Evolutionary conservation across 2,797 vertebrate genomes (phyloP), one percentile per base, ranked within the genome.

Genomic region (Urophycis tenuis): DNA sequence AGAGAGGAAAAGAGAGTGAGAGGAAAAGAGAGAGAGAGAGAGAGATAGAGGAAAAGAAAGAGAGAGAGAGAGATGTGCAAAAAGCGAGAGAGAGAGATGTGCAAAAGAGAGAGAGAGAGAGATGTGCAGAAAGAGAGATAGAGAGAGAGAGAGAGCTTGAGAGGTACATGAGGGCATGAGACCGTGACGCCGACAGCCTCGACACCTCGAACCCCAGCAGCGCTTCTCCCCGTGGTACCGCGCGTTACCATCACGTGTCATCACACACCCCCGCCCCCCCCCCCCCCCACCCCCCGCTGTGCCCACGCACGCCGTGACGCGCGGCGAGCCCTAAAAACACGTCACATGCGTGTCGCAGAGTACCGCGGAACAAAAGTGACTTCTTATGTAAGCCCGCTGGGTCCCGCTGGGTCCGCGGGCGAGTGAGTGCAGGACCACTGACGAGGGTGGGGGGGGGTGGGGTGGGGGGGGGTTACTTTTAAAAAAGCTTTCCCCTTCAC

Each of bases 401-500:
- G 72, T 76, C 82, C 78, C 80, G 45, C 77, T 67, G 80, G 85
- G 80, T 87, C 83, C 83, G 79, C 12, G 73, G 86, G 85, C 82
- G 82, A n/a, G 81, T 85, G 87, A 90, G 88, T 90, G 87, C 88
- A 90, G 85, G 85, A 88, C 85, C 74, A 83, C 84, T 81, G 85
- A 82, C 83, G 83, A 80, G 80, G 60, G 6, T 64, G 60, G 60
- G 15, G 8, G n/a, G 9, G 22, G n/a, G 1, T n/a, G 53, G n/a
- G 60, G 60, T 5, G 49, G 49, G 49, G 22, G 60, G n/a, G 14
- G 79, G 80, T 72, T 76, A 36, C 87, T 85, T 86, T 90, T 11
- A 25, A 64, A 87, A 91, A 90, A 87, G 86, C 83, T 88, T 91
- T 91, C 87, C 86, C 84, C 88, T 89, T 87, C 86, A 87, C 85